These are phyloP conservation scores for Myotis vivesi DNA, from an alignment of 2,797 vertebrate genomes.

Conservation along the genomic window DNA sequence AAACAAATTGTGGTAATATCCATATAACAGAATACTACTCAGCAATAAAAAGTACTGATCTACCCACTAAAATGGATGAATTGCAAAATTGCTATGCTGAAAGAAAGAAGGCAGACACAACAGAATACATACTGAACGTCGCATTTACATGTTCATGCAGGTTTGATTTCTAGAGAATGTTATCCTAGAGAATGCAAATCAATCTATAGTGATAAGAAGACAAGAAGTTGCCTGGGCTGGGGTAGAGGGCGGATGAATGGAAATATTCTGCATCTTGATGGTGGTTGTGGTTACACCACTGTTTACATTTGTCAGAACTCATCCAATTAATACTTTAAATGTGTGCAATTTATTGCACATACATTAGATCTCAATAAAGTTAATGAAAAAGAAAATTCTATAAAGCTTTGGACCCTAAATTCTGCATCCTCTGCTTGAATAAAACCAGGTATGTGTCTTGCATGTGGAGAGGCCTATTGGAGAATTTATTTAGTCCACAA, in stretches of 20 bases:
- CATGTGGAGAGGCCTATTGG: neutral
- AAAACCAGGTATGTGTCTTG: neutral
- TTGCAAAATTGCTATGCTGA: neutral
- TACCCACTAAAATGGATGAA: neutral
- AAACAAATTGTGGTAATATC: neutral
- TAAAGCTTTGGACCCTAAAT: neutral
- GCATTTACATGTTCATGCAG: no score
- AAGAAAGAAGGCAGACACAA: neutral
- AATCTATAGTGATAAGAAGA: neutral
- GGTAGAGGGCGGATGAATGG: neutral
- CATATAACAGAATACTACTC: neutral
- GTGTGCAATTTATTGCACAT: neutral
- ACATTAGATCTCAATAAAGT: neutral
- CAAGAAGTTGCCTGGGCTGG: neutral
- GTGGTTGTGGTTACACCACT: neutral
- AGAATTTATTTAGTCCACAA: neutral
- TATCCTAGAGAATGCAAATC: neutral
- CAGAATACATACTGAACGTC: neutral
- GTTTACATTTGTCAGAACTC: neutral
- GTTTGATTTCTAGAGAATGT: no score
- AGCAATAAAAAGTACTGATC: neutral
- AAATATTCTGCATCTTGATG: neutral
- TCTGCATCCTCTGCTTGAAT: neutral
- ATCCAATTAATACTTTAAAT: neutral
- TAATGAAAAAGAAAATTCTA: slow-evolving; percentile 25